Percentiles rank a stretch among this genome's conserved stretches.
These are phyloP conservation scores for Oreochromis niloticus DNA, from an alignment of 2,113 vertebrate species.

Conservation along the genomic window DNA sequence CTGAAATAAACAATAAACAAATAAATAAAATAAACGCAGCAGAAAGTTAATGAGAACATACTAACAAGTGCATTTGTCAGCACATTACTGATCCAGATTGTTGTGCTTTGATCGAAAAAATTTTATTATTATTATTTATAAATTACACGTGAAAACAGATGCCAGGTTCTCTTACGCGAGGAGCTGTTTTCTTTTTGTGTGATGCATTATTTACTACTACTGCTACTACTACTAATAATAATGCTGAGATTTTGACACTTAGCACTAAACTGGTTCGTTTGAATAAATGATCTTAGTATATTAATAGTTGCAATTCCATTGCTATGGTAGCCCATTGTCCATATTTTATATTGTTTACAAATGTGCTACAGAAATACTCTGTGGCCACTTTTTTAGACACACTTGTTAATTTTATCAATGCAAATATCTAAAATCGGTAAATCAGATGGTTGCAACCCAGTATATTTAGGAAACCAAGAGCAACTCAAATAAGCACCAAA, in stretches of 20 bases:
- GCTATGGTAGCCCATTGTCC: not conserved
- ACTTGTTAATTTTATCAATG: not conserved
- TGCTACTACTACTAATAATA: accelerated
- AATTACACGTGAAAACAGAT: not conserved
- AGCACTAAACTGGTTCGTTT: not conserved
- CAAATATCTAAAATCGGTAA: not conserved
- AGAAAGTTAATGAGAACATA: not conserved
- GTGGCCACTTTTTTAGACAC: not conserved
- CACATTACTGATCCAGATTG: not conserved
- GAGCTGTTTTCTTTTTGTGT: not conserved
- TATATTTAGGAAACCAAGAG: not conserved
- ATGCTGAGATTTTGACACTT: not conserved
- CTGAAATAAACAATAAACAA: not conserved
- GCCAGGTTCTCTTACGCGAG: not conserved
- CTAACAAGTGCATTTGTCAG: not conserved
- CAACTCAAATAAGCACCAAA: not conserved
- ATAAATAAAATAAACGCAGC: not conserved
- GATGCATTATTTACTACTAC: not conserved
- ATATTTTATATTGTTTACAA: not conserved
- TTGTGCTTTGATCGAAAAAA: not conserved
- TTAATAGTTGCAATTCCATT: not conserved
- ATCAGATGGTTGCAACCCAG: not conserved
- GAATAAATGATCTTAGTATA: not conserved
- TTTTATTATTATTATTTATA: not conserved
- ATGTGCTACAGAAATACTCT: not conserved